A percentile compares a stretch with the other conserved stretches of the same genome.
phyloP scores from a whole-genome alignment of 1,140 invertebrate genomes.

The Drosophila setifemur region DNA sequence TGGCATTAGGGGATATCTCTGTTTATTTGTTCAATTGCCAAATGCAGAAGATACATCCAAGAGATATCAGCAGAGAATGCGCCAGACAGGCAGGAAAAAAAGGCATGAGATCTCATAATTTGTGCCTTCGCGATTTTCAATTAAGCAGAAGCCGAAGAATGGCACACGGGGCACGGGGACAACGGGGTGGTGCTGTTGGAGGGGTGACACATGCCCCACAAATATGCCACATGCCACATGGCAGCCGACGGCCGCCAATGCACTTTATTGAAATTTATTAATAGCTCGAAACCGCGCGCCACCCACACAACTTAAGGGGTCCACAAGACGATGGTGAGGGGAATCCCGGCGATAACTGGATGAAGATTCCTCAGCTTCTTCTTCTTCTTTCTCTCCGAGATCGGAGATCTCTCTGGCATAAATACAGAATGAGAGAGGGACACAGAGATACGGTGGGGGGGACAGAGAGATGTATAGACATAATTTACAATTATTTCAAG shows the following conservation, averaged over 20 bases:
- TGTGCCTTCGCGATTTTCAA: conserved; percentile 73
- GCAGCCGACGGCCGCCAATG: conserved; percentile 41
- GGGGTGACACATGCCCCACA: conserved; percentile 71
- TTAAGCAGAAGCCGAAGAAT: conserved; percentile 47
- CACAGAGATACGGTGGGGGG: background rate
- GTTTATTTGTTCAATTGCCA: conserved; percentile 73
- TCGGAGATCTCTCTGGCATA: conserved; percentile 8
- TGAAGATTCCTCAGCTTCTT: conserved; percentile 24
- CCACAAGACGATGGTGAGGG: background rate
- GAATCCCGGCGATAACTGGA: conserved; percentile 19
- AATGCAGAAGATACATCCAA: conserved; percentile 39
- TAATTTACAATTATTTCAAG: conserved; percentile 82
- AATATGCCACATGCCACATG: conserved; percentile 77
- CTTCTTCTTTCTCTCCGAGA: background rate
- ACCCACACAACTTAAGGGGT: conserved; percentile 11
- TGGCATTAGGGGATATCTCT: no score
- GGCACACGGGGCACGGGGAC: background rate
- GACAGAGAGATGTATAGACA: conserved; percentile 55
- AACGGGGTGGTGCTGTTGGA: background rate
- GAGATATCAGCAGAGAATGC: conserved; percentile 2
- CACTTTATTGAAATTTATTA: conserved; percentile 78
- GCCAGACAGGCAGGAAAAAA: background rate
- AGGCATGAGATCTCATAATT: conserved; percentile 57
- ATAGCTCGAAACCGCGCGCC: conserved; percentile 58
- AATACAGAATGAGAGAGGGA: background rate